Percentiles rank a stretch among this genome's conserved stretches.
These are phyloP conservation scores for Ciconia nigra DNA, from an alignment of 2,797 vertebrate species.

Conservation along the genomic window DNA sequence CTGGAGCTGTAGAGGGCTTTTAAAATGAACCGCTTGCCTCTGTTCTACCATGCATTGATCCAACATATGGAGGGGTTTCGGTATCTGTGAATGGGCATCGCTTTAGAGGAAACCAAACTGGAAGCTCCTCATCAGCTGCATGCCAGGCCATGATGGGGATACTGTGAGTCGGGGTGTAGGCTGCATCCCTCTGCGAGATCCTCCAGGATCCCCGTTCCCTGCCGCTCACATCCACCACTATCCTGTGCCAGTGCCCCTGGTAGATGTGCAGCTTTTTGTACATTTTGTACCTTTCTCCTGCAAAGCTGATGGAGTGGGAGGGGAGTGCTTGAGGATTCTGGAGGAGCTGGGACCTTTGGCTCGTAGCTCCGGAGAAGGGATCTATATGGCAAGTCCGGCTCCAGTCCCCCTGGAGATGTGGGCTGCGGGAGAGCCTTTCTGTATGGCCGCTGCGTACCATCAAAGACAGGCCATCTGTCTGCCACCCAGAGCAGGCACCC, in stretches of 20 bases:
- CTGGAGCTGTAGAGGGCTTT: background rate
- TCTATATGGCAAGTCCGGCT: background rate
- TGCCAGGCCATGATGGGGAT: background rate
- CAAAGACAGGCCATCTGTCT: background rate
- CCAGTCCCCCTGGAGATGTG: background rate
- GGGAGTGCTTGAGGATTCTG: background rate
- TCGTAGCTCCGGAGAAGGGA: background rate
- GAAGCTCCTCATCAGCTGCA: background rate
- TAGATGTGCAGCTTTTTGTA: background rate
- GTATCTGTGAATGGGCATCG: background rate
- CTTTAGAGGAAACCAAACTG: background rate
- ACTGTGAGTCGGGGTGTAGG: background rate
- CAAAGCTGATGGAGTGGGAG: background rate
- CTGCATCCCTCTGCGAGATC: background rate
- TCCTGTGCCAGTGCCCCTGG: background rate
- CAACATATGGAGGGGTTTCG: background rate
- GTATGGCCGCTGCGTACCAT: rapidly evolving
- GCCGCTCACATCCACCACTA: background rate
- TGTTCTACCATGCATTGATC: background rate
- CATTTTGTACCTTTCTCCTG: background rate
- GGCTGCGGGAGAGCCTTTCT: background rate
- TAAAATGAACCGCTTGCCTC: no score
- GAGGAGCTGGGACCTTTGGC: background rate
- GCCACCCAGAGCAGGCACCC: rapidly evolving
- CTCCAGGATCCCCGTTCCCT: background rate